A percentile compares a stretch with the other conserved stretches of the same genome.
phyloP scores from a whole-genome alignment of 1,140 invertebrate species.

The Copidosoma floridanum region DNA sequence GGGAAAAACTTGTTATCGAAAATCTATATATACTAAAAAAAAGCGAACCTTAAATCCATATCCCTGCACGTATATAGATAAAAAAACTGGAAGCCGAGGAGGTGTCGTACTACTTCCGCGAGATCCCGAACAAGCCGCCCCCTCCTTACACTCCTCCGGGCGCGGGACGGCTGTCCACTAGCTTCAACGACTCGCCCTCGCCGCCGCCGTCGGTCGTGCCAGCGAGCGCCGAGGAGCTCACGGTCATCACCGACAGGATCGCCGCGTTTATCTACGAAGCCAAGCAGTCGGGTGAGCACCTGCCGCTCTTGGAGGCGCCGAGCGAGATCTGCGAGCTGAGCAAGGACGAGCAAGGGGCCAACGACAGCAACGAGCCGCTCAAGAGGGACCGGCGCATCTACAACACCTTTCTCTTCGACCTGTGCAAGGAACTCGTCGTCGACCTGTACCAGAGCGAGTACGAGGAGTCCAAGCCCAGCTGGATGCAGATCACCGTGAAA shows the following conservation, averaged over 20 bases:
- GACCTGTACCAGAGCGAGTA: constrained; percentile 55
- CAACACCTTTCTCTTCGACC: constrained; percentile 64
- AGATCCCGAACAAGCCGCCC: constrained; percentile 72
- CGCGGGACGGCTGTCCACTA: constrained; percentile 35
- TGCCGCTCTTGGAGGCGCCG: constrained; percentile 47
- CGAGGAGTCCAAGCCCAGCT: constrained; percentile 56
- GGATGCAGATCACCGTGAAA: constrained; percentile 56
- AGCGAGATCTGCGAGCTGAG: constrained; percentile 46
- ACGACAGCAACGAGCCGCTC: constrained; percentile 43
- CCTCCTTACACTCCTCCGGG: constrained; percentile 68
- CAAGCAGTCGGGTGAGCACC: constrained; percentile 47
- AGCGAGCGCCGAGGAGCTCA: constrained; percentile 53
- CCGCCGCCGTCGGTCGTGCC: constrained; percentile 51
- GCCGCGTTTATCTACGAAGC: constrained; percentile 53
- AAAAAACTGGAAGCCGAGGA: constrained; percentile 62
- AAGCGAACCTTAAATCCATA: neutral
- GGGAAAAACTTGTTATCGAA: neutral
- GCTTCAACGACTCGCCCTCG: constrained; percentile 38
- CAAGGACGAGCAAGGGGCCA: too few species aligned
- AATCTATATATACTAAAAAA: neutral
- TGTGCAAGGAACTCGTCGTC: constrained; percentile 64
- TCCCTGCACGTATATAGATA: constrained; percentile 50
- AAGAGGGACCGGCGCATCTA: constrained; percentile 49
- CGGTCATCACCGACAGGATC: constrained; percentile 52
- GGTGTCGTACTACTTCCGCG: constrained; percentile 61